A percentile compares a stretch with the other conserved stretches of the same genome.
These are phyloP conservation scores for Struthidea cinerea DNA, from an alignment of 2,113 vertebrate genomes.

Conservation along the genomic window DNA sequence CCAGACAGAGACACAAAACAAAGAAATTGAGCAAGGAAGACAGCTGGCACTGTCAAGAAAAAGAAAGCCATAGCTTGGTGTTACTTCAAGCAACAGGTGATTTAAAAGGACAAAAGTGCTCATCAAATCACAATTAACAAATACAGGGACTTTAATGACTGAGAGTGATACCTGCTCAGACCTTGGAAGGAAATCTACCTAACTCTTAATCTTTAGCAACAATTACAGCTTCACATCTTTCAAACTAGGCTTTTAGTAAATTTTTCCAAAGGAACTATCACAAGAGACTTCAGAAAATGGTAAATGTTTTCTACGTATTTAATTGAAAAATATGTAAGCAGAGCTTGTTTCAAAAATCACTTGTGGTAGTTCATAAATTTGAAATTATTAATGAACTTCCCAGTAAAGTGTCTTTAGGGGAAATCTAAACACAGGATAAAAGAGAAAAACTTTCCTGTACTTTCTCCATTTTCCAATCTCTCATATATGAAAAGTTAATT, in stretches of 20 bases:
- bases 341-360: not conserved
- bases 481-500: not conserved
- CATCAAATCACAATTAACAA: not conserved
- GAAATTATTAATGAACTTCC: not conserved
- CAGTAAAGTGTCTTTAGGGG: not conserved
- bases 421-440: not conserved
- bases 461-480: not conserved
- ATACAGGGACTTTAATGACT: not conserved
- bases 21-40: not conserved
- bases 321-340: not conserved
- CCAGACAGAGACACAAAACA: not conserved
- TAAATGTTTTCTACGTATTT: not conserved
- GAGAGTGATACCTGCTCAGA: not conserved
- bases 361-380: not conserved
- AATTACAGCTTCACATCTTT: not conserved
- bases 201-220: not conserved
- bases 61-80: not conserved
- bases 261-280: not conserved
- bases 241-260: not conserved
- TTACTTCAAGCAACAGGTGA: not conserved
- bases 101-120: not conserved
- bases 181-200: not conserved
- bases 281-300: not conserved
- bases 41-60: not conserved
- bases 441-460: not conserved